A percentile compares a stretch with the other conserved stretches of the same genome.
phyloP scores from a whole-genome alignment of 2,888 invertebrate species.

The Aspidapion aeneum region DNA sequence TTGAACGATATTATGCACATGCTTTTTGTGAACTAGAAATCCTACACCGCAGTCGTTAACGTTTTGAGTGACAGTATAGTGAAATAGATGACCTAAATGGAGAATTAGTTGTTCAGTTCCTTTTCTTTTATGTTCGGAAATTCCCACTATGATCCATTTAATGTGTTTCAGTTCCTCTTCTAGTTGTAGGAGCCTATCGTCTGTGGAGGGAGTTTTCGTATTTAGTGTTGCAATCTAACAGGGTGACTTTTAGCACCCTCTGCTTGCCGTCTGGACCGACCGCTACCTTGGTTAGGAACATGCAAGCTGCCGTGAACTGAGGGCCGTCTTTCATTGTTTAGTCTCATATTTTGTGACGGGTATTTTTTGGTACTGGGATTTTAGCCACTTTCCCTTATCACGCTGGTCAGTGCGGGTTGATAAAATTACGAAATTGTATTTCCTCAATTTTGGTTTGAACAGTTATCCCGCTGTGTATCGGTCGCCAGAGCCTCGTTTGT shows the following conservation, averaged over 20 bases:
- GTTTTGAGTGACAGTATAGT: neutral
- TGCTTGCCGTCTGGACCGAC: no score
- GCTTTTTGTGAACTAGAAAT: slow-evolving; percentile 1
- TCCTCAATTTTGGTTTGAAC: neutral
- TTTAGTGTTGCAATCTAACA: neutral
- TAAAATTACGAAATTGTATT: neutral
- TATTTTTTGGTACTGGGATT: no score
- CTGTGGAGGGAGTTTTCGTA: neutral
- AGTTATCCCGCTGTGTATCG: neutral
- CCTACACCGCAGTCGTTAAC: neutral
- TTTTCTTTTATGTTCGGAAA: slow-evolving; percentile 9
- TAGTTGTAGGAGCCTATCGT: neutral
- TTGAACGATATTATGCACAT: neutral
- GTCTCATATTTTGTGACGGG: neutral
- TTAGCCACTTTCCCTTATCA: neutral
- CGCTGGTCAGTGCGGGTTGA: neutral
- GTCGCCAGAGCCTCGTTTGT: neutral
- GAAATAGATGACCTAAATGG: slow-evolving; percentile 5
- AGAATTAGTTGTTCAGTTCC: slow-evolving; percentile 9
- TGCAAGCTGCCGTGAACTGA: neutral
- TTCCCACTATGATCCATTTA: slow-evolving; percentile 10
- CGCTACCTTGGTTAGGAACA: neutral
- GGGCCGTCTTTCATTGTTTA: neutral
- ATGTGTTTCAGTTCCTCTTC: no score
- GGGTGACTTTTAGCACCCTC: no score